Base-by-base conservation (phyloP, 1,140 invertebrate species). In the Rhagoletis pomonella region DNA sequence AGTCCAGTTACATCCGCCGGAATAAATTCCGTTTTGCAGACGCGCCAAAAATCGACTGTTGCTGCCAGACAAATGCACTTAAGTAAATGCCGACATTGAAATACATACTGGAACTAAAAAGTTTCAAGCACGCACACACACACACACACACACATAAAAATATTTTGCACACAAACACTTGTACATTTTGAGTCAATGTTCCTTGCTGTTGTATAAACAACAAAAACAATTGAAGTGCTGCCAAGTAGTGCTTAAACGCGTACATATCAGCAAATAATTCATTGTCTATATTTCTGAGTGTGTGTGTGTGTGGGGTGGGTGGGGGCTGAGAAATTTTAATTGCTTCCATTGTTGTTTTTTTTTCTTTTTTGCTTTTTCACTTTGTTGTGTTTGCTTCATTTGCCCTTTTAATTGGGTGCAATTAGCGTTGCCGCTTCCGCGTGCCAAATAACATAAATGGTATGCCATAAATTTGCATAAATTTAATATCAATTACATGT, bases 221-320 rank as follows among this genome's bases (percentile, higher is more conserved):
- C 10, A n/a, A n/a, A n/a, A 67, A 39, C n/a, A 19, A 67, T 67
- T 67, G 64, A 67, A 67, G 64, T 67, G 64, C 19, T 67, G 64
- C 64, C 64, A 67, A 39, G 64, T 29, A 39, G 19, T 67, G n/a
- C n/a, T n/a, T n/a, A n/a, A n/a, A n/a, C n/a, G n/a, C n/a, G n/a
- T n/a, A n/a, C 39, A 67, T 19, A 65, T 19, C 62, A 65, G 19
- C 62, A 65, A 65, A 29, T 67, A 55, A 55, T 55, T 55, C 50
- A 55, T 55, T 55, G 50, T 55, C 50, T 55, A 55, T 55, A 55
- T 55, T 6, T 4, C 50, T n/a, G 50, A 55, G 50, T 55, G 50
- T 9, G 9, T 55, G 50, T 55, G 9, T 6, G 50, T 55, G 50
- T 9, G 50, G 0, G 4, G 50, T 9, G n/a, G n/a, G n/a, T n/a